These are phyloP conservation scores for Takifugu flavidus DNA, from an alignment of 2,113 vertebrate genomes.

Conservation along the genomic window DNA sequence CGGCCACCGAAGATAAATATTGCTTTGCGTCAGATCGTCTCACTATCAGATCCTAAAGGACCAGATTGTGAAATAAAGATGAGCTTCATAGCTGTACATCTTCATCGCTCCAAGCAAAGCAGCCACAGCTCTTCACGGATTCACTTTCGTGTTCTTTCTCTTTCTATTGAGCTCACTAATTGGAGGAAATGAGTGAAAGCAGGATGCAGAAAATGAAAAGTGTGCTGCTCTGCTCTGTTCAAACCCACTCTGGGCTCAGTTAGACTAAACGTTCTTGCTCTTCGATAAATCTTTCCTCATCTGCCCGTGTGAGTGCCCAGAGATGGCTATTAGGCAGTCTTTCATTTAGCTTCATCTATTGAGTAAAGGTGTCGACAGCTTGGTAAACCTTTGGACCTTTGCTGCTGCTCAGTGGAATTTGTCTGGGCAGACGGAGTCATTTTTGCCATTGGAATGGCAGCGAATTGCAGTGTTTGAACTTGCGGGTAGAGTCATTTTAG, in stretches of 20 bases:
- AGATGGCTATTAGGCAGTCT: constrained; percentile 17
- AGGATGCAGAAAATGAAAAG: constrained; percentile 37
- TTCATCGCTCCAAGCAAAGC: constrained; percentile 39
- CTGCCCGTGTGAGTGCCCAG: constrained; percentile 3
- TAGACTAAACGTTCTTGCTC: constrained; percentile 10
- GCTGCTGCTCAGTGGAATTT: constrained; percentile 13
- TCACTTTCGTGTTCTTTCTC: constrained; percentile 23
- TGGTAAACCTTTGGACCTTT: constrained; percentile 20
- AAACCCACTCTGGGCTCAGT: constrained; percentile 5
- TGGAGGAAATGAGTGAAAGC: constrained; percentile 46
- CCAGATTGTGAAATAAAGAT: constrained; percentile 62
- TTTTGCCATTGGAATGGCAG: constrained; percentile 18
- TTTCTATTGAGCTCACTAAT: constrained; percentile 39
- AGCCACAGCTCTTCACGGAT: constrained; percentile 5
- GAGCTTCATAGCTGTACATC: constrained; percentile 43
- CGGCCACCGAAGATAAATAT: too few species aligned
- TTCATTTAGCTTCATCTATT: constrained; percentile 35
- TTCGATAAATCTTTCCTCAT: constrained; percentile 17
- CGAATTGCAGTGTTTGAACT: constrained; percentile 16
- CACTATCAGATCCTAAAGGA: constrained; percentile 39
- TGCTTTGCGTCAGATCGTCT: too few species aligned
- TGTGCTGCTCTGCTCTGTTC: constrained; percentile 8
- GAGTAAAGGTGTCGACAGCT: constrained; percentile 25
- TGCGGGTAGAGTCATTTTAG: constrained; percentile 25
- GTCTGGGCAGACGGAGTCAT: constrained; percentile 12